Evolutionary conservation across 2,113 vertebrate species (phyloP).

Genomic region (Telmatochromis sp.): DNA sequence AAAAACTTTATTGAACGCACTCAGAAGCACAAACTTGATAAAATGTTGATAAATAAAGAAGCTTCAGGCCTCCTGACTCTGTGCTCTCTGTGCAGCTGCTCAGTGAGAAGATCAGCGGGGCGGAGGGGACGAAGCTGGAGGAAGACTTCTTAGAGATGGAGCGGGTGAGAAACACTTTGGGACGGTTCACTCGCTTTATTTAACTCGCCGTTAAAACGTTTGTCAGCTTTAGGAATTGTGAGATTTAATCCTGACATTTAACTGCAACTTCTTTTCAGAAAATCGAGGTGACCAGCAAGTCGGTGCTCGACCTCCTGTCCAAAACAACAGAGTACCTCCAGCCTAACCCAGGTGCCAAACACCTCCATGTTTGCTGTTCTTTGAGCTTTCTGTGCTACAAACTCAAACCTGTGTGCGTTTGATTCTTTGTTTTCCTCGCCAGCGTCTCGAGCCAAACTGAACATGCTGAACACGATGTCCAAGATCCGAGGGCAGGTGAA

Average conservation of each 20-base stretch:
- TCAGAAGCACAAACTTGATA: background rate
- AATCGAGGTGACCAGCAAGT: constrained; percentile 93
- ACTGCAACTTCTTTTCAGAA: constrained; percentile 68
- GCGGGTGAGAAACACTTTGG: constrained; percentile 71
- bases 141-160: constrained; percentile 94
- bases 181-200: background rate
- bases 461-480: constrained; percentile 91
- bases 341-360: constrained; percentile 86
- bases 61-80: background rate
- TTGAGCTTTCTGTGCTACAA: background rate
- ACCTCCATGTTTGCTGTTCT: background rate
- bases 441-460: constrained; percentile 91
- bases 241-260: background rate
- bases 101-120: constrained; percentile 92
- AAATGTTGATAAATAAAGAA: background rate
- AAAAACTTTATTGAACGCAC: rapidly evolving
- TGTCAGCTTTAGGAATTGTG: rapidly evolving
- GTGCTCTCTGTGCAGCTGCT: constrained; percentile 73
- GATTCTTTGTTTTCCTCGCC: background rate
- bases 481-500: constrained; percentile 93
- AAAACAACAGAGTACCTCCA: constrained; percentile 94
- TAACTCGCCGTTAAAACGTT: background rate
- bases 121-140: constrained; percentile 90
- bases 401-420: rapidly evolving
- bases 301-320: constrained; percentile 83